Base-by-base conservation (phyloP, 1,140 invertebrate species). In the Cyclina sinensis region DNA sequence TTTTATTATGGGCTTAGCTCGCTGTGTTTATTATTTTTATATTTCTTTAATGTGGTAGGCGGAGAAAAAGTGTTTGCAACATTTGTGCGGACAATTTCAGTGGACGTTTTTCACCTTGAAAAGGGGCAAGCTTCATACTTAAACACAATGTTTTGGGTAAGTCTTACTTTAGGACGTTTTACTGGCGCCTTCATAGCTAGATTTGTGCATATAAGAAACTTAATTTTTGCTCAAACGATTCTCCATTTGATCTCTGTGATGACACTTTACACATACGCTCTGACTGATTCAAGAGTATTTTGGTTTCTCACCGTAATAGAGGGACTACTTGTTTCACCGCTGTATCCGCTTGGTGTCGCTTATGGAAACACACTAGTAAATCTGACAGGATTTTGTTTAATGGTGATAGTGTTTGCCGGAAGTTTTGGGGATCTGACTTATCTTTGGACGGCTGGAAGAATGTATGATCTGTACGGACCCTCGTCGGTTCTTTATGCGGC, bases 301-400 rank as follows among this genome's bases (percentile, higher is more conserved):
- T 88, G 78, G 68, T 21, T 51, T 35, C 46, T 82, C 0, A 82
- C 86, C 14, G 32, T 88, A 35, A 0, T 83, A 0, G 46, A 82
- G 54, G 86, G 86, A 24, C 12, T 88, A 14, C 5, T 82, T 11
- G 32, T 74, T 24, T 21, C 86, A 5, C 86, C 86, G 18, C 16
- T 88, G 18, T 88, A 88, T 27, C 76, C 76, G 37, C 46, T 88
- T 24, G 86, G 86, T 18, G 54, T 88, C n/a, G 62, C 86, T n/a
- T 88, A 82, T 35, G 78, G 62, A 3, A 73, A 83, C 70, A 73
- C 62, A 3, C 46, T 80, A n/a, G 27, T 88, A 4, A 82, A 81
- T 39, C 32, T 88, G 7, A 57, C 79, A 11, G 86, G 86, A 11
- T 48, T 88, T 27, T 88, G 86, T 48, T 39, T 88, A 57, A 88